These are phyloP conservation scores for human (Homo sapiens) DNA, from an alignment of 2,113 vertebrate genomes.

Conservation along the genomic window GRCh38 chr4:94439501-94440000, in stretches of 20 bases:
- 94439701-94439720: not conserved
- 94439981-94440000: not conserved
- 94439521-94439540: not conserved
- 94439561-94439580: not conserved
- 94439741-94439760: not conserved
- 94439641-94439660: not conserved
- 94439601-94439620: not conserved
- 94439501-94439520: not conserved
- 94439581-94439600: not conserved
- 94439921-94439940: not conserved
- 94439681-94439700: not conserved
- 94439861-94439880: not conserved
- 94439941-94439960: not conserved
- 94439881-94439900: not conserved
- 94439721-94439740: not conserved
- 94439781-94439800: not conserved
- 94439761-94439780: not conserved
- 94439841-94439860: not conserved
- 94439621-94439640: not conserved
- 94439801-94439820: conserved; percentile 34
- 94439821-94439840: conserved; percentile 39
- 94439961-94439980: not conserved
- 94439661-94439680: not conserved
- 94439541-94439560: not conserved
- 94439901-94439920: conserved; percentile 20